Conservation (phyloP, 2,797 vertebrate genomes). For the Gobionotothen gibberifrons region DNA sequence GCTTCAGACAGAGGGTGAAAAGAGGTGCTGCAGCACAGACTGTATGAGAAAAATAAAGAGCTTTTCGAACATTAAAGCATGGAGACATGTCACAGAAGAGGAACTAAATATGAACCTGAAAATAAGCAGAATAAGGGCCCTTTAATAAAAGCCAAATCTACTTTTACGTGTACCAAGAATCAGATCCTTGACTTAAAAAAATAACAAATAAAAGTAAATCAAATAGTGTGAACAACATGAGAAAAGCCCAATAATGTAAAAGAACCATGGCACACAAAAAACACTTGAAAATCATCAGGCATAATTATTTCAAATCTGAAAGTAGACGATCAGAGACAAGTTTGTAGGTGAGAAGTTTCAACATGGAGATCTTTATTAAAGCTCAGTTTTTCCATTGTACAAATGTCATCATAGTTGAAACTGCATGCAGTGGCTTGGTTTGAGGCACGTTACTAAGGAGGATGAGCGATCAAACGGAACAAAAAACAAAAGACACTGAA, state of each 20-base stretch:
- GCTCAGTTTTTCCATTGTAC: slow-evolving; percentile 87
- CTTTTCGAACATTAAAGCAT: no score
- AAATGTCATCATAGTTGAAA: slow-evolving; percentile 87
- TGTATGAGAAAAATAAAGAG: no score
- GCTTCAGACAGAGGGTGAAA: no score
- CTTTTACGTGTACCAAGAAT: neutral
- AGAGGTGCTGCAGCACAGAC: no score
- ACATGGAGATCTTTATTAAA: slow-evolving; percentile 91
- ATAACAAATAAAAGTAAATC: neutral
- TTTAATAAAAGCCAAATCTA: neutral
- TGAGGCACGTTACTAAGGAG: slow-evolving; percentile 87
- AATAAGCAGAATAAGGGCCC: no score
- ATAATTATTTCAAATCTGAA: neutral
- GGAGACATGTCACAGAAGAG: no score
- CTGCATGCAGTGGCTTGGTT: slow-evolving; percentile 88
- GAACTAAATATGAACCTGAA: no score
- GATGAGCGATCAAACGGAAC: slow-evolving; percentile 68
- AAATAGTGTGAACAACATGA: no score
- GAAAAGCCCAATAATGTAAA: no score
- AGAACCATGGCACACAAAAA: no score
- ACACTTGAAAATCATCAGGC: neutral
- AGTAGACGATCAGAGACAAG: neutral
- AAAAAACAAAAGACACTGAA: slow-evolving; percentile 54
- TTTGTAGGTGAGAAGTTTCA: slow-evolving; percentile 68
- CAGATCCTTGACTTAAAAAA: neutral